Base-by-base conservation (phyloP, 2,888 invertebrate genomes). In the Protonemura montana region DNA sequence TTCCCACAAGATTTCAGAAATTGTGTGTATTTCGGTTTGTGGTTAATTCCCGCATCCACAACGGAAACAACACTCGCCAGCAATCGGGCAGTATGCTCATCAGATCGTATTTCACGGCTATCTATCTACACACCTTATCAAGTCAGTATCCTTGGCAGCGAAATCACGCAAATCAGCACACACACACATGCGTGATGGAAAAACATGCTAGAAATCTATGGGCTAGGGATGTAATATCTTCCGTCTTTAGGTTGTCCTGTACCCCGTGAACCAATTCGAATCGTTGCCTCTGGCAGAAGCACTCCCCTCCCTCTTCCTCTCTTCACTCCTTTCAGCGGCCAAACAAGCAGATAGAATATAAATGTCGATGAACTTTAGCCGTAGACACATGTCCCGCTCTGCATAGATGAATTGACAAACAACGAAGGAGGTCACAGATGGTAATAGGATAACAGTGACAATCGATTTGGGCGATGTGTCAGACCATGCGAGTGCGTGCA, bases 321-420 rank as follows among this genome's bases (percentile, higher is more conserved):
- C 59, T 21, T 2, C 6, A 2, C 59, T 59, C 35, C 35, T 35
- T 21, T 2, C 59, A 10, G 59, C 7, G 21, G 6, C 59, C 7
- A 6, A 35, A 35, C 35, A 3, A 35, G 10, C 35, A 35, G 35
- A 35, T 35, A 35, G 35, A 35, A 35, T 10, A 35, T 3, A 35
- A 21, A 59, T 59, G 59, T 59, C 59, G 59, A 59, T 59, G 59
- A 59, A 59, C 59, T 59, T 59, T 59, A 59, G 59, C 59, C 35
- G 13, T 10, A 10, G 13, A 35, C 35, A 35, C 35, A 35, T 35
- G 59, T 59, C 59, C 41, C 59, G 13, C 13, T 10, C 21, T 59
- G 59, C 59, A 21, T 59, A 3, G 59, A 59, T 59, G 59, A 10
- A 21, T 59, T 59, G 59, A 59, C 59, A 59, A 59, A 59, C 59